phyloP scores from a whole-genome alignment of 2,888 invertebrate genomes.

The Zootermopsis nevadensis region DNA sequence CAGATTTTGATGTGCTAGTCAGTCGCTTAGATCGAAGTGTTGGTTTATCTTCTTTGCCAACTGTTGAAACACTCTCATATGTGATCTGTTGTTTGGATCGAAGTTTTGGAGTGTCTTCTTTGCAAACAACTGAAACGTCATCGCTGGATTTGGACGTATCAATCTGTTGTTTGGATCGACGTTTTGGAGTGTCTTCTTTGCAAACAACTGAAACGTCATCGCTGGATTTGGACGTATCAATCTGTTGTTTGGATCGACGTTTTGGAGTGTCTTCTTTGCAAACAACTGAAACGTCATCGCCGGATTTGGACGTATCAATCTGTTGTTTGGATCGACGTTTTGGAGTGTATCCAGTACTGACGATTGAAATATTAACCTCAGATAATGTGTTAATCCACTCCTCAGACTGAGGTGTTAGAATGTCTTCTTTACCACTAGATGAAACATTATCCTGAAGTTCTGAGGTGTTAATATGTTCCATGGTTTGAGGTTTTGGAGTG shows the following conservation, averaged over 20 bases:
- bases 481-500: not conserved
- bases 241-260: not conserved
- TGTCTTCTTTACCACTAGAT: not conserved
- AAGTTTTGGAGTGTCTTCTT: too few species aligned
- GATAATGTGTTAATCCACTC: not conserved
- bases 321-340: not conserved
- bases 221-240: not conserved
- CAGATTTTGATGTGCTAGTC: too few species aligned
- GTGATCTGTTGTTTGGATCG: too few species aligned
- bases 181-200: not conserved
- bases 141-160: not conserved
- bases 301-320: not conserved
- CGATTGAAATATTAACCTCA: not conserved
- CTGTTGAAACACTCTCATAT: too few species aligned
- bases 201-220: not conserved
- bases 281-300: not conserved
- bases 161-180: not conserved
- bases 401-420: not conserved
- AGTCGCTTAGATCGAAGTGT: too few species aligned
- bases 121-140: too few species aligned
- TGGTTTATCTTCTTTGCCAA: too few species aligned
- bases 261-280: not conserved
- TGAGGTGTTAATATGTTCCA: not conserved
- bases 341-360: not conserved
- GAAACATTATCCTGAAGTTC: not conserved